Base-by-base conservation (phyloP, 2,113 vertebrate genomes). In the Notothenia rossii region DNA sequence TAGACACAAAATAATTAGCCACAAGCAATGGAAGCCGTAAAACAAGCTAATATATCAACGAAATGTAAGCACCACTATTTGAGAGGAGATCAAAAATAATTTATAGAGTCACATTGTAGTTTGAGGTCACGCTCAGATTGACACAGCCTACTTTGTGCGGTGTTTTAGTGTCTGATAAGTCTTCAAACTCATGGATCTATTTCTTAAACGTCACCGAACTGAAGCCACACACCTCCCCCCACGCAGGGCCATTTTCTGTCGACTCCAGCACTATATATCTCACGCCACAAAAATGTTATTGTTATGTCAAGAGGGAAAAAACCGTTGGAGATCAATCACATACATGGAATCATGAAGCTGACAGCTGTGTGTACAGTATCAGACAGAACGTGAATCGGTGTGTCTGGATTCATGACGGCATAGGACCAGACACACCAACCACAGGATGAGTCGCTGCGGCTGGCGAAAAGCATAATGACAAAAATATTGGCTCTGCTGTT, bases 401-500 rank as follows among this genome's bases (percentile, higher is more conserved):
- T 0, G 3, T 12, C 20, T 62, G 48, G 53, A 51, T 49, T 61
- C 55, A 64, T 22, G 51, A 10, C 17, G 18, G 53, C 77, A 60
- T 70, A 36, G 40, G 58, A 75, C 48, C 48, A 63, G 79, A 46
- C 43, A 22, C 54, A 10, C 40, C n/a, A 2, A 63, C 71, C 45
- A 1, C 1, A 17, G 70, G 65, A 36, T 20, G 62, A 17, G 45
- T 77, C 0, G n/a, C 62, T 1, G 5, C 62, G 72, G 63, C 70
- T 60, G 80, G 79, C 70, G 20, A 56, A 45, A 78, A 68, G 53
- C 61, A 72, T 81, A 83, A 86, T 81, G 77, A 83, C 86, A 77
- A 77, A 90, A 85, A 89, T 73, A 86, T 82, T 85, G 86, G 68
- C 78, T 83, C n/a, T 10, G 46, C 66, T 55, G 43, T 71, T 77